Evolutionary conservation across 2,797 vertebrate species (phyloP).

Genomic region (Ibycter americanus): DNA sequence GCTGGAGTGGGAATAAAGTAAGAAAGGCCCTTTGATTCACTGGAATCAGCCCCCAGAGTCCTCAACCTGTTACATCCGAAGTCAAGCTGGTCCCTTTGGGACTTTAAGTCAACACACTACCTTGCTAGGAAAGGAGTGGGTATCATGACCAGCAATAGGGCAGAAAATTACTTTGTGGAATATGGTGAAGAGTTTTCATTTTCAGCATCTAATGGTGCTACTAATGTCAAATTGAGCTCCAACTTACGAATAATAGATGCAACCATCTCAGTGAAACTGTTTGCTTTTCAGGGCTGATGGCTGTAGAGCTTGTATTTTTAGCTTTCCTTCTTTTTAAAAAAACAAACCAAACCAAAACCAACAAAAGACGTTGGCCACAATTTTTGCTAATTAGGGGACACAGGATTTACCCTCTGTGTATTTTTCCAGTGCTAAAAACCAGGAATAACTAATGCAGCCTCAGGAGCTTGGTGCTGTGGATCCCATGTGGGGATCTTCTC

Average conservation of each 20-base stretch:
- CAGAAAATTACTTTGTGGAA: neutral
- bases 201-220: neutral
- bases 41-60: neutral
- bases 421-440: neutral
- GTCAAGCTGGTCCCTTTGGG: neutral
- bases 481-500: neutral
- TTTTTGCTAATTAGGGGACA: neutral
- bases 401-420: neutral
- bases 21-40: neutral
- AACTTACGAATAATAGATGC: neutral
- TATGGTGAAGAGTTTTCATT: neutral
- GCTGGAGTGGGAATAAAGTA: neutral
- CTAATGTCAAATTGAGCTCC: neutral
- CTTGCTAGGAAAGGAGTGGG: neutral
- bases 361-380: neutral
- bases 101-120: neutral
- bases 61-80: neutral
- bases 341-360: no score
- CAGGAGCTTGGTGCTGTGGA: neutral
- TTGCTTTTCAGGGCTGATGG: neutral
- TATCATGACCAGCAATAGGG: rapidly evolving
- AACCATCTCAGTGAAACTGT: neutral
- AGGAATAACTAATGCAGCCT: neutral
- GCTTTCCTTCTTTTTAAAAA: neutral
- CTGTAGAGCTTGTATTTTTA: neutral